Conservation (phyloP, 2,888 invertebrate genomes). For the Mantis religiosa region DNA sequence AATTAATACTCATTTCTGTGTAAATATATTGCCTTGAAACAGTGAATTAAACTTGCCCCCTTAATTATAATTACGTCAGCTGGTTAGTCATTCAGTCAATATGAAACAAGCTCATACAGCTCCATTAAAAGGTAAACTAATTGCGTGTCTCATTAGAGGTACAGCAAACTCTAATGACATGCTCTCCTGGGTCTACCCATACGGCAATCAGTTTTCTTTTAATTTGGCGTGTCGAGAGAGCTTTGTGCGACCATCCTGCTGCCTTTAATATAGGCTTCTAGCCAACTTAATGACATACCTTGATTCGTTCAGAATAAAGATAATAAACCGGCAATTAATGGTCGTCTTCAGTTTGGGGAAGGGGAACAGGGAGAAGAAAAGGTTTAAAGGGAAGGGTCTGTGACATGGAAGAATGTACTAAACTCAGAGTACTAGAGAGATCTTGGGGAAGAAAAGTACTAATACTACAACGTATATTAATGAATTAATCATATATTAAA, state of each 20-base stretch:
- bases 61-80: neutral
- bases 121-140: neutral
- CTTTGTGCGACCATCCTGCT: neutral
- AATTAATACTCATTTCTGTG: neutral
- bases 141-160: neutral
- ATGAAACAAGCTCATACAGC: neutral
- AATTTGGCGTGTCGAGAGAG: neutral
- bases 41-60: neutral
- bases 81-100: neutral
- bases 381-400: neutral
- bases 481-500: too few relatives aligned
- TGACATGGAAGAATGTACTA: too few relatives aligned
- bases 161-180: neutral
- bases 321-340: neutral
- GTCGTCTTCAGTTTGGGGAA: neutral
- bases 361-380: neutral
- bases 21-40: neutral
- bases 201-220: neutral
- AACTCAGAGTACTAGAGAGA: too few relatives aligned
- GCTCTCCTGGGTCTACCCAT: neutral
- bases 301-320: neutral
- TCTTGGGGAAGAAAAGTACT: too few relatives aligned
- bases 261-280: neutral
- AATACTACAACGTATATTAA: too few relatives aligned
- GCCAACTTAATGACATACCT: neutral